Conservation (phyloP, 2,797 vertebrate species). For the Thamnophis elegans region DNA sequence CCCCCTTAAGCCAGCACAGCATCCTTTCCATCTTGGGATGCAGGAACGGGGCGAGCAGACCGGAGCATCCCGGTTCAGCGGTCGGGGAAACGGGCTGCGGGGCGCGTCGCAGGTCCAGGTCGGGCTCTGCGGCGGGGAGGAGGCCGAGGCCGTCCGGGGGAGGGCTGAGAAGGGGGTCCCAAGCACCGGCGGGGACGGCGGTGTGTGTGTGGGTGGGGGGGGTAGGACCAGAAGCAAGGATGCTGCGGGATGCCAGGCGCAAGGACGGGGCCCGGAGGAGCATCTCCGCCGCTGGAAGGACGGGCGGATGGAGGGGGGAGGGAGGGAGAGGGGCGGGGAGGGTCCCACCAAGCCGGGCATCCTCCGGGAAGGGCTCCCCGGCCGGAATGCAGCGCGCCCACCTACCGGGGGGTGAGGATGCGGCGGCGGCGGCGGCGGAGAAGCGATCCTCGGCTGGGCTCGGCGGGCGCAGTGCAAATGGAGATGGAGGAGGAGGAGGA, state of each 20-base stretch:
- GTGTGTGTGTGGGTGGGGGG: background rate
- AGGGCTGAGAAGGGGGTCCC: background rate
- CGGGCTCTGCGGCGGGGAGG: background rate
- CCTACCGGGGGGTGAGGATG: background rate
- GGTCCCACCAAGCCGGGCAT: background rate
- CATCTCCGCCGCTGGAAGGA: background rate
- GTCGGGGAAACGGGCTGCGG: background rate
- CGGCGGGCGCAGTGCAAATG: background rate
- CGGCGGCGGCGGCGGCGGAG: accelerated
- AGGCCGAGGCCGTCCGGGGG: background rate
- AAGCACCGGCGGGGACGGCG: accelerated
- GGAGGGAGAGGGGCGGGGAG: background rate
- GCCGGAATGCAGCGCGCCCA: background rate
- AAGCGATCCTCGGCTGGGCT: background rate
- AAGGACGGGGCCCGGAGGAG: background rate
- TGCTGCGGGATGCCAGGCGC: background rate
- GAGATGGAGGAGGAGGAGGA: background rate
- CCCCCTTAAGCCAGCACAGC: background rate
- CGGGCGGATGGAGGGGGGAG: too few relatives aligned
- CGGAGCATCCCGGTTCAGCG: background rate
- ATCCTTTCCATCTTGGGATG: background rate
- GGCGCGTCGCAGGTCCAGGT: background rate
- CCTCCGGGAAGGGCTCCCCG: background rate
- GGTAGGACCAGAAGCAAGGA: background rate
- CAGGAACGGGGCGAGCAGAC: background rate